These are phyloP conservation scores for Lasioglossum oenotherae DNA, from an alignment of 2,888 invertebrate genomes.

Conservation along the genomic window DNA sequence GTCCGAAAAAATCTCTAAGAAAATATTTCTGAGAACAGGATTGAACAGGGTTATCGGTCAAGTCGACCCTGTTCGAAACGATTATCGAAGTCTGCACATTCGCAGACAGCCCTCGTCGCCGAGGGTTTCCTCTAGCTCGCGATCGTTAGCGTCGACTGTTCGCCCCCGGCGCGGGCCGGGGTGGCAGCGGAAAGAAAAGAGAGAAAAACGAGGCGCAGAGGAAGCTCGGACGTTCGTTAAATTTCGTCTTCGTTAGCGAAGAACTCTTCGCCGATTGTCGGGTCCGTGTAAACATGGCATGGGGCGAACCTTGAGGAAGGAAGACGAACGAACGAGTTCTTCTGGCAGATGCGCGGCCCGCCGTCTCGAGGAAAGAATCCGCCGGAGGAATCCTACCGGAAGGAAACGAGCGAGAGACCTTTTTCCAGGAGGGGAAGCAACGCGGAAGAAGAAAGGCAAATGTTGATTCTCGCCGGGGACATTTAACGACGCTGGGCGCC, in stretches of 20 bases:
- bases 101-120: conserved; percentile 30
- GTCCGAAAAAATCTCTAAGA: neutral
- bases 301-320: neutral
- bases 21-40: neutral
- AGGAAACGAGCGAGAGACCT: conserved; percentile 18
- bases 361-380: conserved; percentile 16
- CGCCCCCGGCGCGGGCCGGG: neutral
- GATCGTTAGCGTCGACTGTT: conserved; percentile 33
- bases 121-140: conserved; percentile 37
- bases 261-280: conserved; percentile 39
- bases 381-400: conserved; percentile 29
- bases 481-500: conserved; percentile 47
- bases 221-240: conserved; percentile 47
- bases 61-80: conserved; percentile 36
- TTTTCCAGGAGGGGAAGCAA: conserved; percentile 14
- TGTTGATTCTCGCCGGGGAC: conserved; percentile 56
- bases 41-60: conserved; percentile 15
- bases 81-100: conserved; percentile 31
- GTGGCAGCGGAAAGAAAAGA: neutral
- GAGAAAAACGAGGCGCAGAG: neutral
- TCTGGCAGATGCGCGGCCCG: neutral
- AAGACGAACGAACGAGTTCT: conserved; percentile 11
- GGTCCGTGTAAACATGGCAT: conserved; percentile 40
- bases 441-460: conserved; percentile 50
- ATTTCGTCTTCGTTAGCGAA: conserved; percentile 50